phyloP scores from a whole-genome alignment of 1,140 invertebrate genomes.

The Panonychus citri region DNA sequence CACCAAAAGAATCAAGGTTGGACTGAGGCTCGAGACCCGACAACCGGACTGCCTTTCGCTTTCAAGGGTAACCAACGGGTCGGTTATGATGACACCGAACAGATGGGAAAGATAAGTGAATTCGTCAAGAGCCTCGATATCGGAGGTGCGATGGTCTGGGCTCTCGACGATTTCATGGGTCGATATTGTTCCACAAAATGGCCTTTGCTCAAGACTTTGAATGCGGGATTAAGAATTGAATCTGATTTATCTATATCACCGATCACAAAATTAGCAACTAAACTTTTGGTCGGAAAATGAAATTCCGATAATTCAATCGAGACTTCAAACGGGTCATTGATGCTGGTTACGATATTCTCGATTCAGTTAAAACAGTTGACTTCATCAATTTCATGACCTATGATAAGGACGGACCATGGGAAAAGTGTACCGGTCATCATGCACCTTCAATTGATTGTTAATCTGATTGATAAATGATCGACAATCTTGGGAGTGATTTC shows the following conservation, averaged over 20 bases:
- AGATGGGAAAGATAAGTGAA: slow-evolving; percentile 34
- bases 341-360: slow-evolving; percentile 46
- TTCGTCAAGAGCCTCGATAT: slow-evolving; percentile 17
- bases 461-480: too few relatives aligned
- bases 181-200: slow-evolving; percentile 13
- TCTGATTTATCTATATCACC: too few relatives aligned
- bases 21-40: slow-evolving; percentile 32
- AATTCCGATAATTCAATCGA: too few relatives aligned
- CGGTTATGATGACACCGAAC: slow-evolving; percentile 48
- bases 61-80: slow-evolving; percentile 56
- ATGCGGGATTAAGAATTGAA: neutral
- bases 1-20: slow-evolving; percentile 35
- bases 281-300: too few relatives aligned
- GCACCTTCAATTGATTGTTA: slow-evolving; percentile 21
- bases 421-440: slow-evolving; percentile 29
- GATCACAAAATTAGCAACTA: too few relatives aligned
- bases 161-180: slow-evolving; percentile 20
- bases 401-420: slow-evolving; percentile 70
- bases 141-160: slow-evolving; percentile 28
- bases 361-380: slow-evolving; percentile 40
- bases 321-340: slow-evolving; percentile 27
- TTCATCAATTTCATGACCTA: slow-evolving; percentile 71
- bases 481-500: too few relatives aligned
- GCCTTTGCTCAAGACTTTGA: slow-evolving; percentile 12
- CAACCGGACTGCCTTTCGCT: slow-evolving; percentile 41